Evolutionary conservation across 2,797 vertebrate species (phyloP), one percentile per base, ranked within the genome.

Genomic region (Gymnodraco acuticeps): DNA sequence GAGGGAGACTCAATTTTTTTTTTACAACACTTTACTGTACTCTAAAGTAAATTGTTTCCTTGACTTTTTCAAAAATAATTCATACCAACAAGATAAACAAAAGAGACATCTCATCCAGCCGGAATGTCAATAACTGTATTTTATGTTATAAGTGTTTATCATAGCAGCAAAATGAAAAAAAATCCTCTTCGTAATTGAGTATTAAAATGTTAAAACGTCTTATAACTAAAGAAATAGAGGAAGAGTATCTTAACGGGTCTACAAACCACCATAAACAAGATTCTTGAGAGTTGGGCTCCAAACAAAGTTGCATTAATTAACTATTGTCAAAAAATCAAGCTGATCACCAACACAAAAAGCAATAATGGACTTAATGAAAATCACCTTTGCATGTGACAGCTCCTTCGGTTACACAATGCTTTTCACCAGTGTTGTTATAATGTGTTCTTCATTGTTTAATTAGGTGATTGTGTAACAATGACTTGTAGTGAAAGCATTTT

Each of bases 301-400:
- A 55, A 42, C 14, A 38, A 16, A 7, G 38, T 4, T 2, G 15
- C n/a, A 50, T 47, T 62, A 6, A 55, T 51, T n/a, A 27, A 59
- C 42, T 46, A 17, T 52, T 67, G 46, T 64, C 45, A 56, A 33
- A 61, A 50, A 64, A 61, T 61, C 27, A 17, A 5, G 23, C 31
- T 10, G 11, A 62, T 38, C 38, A 64, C 14, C 19, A 52, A 5
- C 17, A 41, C 33, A 52, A 45, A 27, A 50, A 50, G 42, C 16
- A 60, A 73, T 43, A 16, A 53, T 38, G 45, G 52, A 66, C 53
- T 33, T 5, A 38, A 5, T 53, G 12, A 60, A 55, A 60, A 41
- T 6, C 16, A 31, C 1, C 42, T 43, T 11, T 64, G 27, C 41
- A 66, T 66, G 9, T 64, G 42, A 64, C 53, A 58, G 59, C 50